These are phyloP conservation scores for Ennomos quercinarius DNA, from an alignment of 2,888 invertebrate species.

Conservation along the genomic window DNA sequence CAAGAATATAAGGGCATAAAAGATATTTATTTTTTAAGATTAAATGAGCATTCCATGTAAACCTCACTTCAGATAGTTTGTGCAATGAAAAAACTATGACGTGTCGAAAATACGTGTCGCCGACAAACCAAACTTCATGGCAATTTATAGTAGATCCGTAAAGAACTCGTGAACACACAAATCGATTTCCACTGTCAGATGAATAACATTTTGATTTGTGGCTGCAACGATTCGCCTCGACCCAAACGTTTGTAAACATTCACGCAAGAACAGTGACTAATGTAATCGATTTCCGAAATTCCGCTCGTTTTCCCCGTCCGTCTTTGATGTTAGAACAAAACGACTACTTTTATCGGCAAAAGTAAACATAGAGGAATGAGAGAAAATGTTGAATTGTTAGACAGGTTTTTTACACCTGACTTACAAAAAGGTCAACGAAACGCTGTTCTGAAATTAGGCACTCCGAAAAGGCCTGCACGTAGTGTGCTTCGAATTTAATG, in stretches of 20 bases:
- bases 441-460: no score
- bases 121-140: no score
- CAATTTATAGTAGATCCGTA: background rate
- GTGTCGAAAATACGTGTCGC: no score
- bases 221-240: slow-evolving; percentile 7
- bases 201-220: slow-evolving; percentile 26
- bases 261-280: slow-evolving; percentile 26
- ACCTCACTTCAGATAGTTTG: slow-evolving; percentile 29
- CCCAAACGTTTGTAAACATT: slow-evolving; percentile 30
- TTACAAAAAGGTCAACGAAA: no score
- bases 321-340: slow-evolving; percentile 27
- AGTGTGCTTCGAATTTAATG: no score
- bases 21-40: slow-evolving; percentile 4
- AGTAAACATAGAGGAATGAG: slow-evolving; percentile 12
- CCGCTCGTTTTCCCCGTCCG: slow-evolving; percentile 19
- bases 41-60: slow-evolving; percentile 28
- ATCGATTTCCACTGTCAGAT: slow-evolving; percentile 8
- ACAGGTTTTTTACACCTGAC: no score
- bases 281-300: slow-evolving; percentile 32
- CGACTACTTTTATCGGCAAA: slow-evolving; percentile 15
- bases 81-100: no score
- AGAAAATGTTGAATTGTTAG: slow-evolving; percentile 2
- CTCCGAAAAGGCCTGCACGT: no score
- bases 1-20: no score
- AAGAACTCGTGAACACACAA: background rate